phyloP scores from a whole-genome alignment of 1,140 invertebrate genomes.

The Wasmannia auropunctata region DNA sequence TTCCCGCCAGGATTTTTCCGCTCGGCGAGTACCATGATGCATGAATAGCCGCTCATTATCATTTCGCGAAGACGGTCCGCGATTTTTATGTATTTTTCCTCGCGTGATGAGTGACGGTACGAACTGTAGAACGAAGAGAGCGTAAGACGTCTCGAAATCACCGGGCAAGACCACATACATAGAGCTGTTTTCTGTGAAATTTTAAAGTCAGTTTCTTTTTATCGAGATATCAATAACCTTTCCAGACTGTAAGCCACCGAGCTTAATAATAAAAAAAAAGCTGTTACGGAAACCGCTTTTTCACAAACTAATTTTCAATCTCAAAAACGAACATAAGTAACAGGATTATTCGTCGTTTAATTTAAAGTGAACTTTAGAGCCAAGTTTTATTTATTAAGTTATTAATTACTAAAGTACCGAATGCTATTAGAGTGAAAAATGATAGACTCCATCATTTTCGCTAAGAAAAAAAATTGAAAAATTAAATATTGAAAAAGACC shows the following conservation, averaged over 20 bases:
- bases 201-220: not conserved
- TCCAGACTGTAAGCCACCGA: not conserved
- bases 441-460: not conserved
- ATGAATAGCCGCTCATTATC: constrained; percentile 46
- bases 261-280: not conserved
- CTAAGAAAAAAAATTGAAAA: not conserved
- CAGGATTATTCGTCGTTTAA: not conserved
- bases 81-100: constrained; percentile 13
- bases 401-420: not conserved
- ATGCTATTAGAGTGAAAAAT: not conserved
- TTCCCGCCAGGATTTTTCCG: constrained; percentile 29
- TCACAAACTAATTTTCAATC: not conserved
- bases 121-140: not conserved
- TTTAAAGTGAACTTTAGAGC: not conserved
- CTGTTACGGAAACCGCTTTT: not conserved
- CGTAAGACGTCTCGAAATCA: not conserved
- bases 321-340: not conserved
- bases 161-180: too few relatives aligned
- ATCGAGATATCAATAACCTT: not conserved
- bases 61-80: constrained; percentile 11
- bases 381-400: not conserved
- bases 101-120: not conserved
- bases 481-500: not conserved
- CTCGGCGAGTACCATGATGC: constrained; percentile 8
- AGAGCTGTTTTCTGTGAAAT: not conserved